Base-by-base conservation (phyloP, 1,140 invertebrate genomes). In the Lepidurus apus region DNA sequence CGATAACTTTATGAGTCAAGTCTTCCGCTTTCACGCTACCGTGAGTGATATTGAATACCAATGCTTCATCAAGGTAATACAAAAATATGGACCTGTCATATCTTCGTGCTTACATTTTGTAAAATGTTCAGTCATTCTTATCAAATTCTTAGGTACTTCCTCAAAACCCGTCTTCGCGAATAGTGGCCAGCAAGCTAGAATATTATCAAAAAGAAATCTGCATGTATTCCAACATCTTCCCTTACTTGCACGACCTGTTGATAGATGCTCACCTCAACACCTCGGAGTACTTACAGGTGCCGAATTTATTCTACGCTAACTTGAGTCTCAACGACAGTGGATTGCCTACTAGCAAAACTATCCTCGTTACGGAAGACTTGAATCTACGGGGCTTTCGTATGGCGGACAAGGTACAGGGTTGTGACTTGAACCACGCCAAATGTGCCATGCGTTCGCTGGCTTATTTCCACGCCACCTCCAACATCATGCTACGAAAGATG, bases 301-400 rank as follows among this genome's bases (percentile, higher is more conserved):
- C 53, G 5, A 0, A 65, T 0, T 17, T 65, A 0, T 65, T 21
- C n/a, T 21, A 65, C 53, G 10, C 21, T 7, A 65, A 65, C 53
- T n/a, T 65, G n/a, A 21, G 53, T 7, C 53, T 65, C 21, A 65
- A 17, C n/a, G 21, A 21, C n/a, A 13, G 21, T 7, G 53, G 53
- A 7, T 65, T 65, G 4, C n/a, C 53, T n/a, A 65, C 53, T 21
- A 65, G 53, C 21, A n/a, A 65, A 65, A 77, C 76, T 53, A 73
- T 79, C 21, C 45, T 78, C 7, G 47, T 77, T 7, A 73, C 78
- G 1, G 76, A 80, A 53, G 79, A 80, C 26, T 77, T 80, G 21
- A 43, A 73, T 45, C 21, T 24, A 0, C 17, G 34, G 11, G 76
- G 76, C 10, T 80, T 74, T 43, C 13, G 24, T 42, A 77, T 74